These are phyloP conservation scores for Acleris laterana DNA, from an alignment of 2,888 invertebrate genomes.

Conservation along the genomic window DNA sequence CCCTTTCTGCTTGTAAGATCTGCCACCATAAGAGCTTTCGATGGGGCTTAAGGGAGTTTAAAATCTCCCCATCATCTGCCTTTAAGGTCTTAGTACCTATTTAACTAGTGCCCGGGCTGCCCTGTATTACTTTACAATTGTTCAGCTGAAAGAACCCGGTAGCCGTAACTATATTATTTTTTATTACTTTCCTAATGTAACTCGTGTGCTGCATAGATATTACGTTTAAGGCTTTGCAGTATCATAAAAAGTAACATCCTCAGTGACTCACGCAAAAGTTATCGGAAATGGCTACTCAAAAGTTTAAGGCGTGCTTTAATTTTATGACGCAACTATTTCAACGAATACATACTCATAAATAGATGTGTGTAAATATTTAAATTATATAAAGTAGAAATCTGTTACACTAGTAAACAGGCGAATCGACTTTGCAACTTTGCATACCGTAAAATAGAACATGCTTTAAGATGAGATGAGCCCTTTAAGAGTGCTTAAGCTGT, in stretches of 20 bases:
- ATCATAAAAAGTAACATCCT: constrained; percentile 24
- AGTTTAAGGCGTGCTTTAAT: constrained; percentile 18
- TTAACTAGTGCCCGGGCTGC: neutral
- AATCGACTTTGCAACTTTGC: no score
- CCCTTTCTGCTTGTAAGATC: no score
- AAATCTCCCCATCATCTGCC: no score
- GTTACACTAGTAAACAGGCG: no score
- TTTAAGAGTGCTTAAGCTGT: no score
- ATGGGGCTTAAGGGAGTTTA: no score
- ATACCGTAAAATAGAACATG: no score
- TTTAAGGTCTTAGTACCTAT: no score
- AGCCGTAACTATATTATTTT: neutral
- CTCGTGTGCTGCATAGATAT: neutral
- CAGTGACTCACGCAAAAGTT: constrained; percentile 15
- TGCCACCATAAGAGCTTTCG: no score
- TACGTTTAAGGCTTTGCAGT: constrained; percentile 7
- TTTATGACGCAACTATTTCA: constrained; percentile 24
- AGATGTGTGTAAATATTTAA: no score
- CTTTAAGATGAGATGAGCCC: no score
- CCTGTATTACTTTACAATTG: neutral
- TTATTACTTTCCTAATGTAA: neutral
- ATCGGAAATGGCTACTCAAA: constrained; percentile 24
- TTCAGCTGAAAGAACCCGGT: neutral
- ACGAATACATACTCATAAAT: neutral
- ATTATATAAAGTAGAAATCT: no score